A percentile compares a stretch with the other conserved stretches of the same genome.
These are phyloP conservation scores for Tethya wilhelma DNA, from an alignment of 37 sponge, comb jelly and placozoan species.

Conservation along the genomic window DNA sequence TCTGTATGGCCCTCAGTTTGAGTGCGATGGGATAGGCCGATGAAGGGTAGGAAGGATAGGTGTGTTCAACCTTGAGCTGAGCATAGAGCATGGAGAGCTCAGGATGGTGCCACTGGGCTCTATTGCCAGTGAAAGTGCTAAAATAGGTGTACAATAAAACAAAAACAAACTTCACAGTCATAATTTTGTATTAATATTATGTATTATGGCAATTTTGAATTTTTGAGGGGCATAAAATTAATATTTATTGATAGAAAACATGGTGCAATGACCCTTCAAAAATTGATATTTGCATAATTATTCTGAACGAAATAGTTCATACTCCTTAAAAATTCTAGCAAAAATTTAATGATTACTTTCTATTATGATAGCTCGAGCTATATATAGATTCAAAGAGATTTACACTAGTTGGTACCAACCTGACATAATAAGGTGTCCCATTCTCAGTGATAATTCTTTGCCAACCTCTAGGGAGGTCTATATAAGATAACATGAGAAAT, in stretches of 20 bases:
- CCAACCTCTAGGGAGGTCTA: conserved; percentile 74
- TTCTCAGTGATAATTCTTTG: conserved; percentile 31
- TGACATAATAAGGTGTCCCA: conserved; percentile 44
- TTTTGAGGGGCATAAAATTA: too few species aligned
- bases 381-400: too few species aligned
- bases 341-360: too few species aligned
- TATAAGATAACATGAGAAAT: neutral
- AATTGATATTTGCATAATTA: too few species aligned
- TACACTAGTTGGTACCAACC: conserved; percentile 26
- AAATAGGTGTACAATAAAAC: neutral
- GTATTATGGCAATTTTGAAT: too few species aligned
- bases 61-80: conserved; percentile 6
- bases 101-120: conserved; percentile 66
- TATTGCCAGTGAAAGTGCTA: conserved; percentile 13
- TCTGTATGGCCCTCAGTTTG: conserved; percentile 66
- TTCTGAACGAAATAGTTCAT: too few species aligned
- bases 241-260: neutral
- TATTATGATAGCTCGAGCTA: too few species aligned
- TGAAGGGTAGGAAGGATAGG: conserved; percentile 31
- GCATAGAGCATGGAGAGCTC: conserved; percentile 32
- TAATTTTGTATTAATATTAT: too few species aligned
- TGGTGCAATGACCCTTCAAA: neutral
- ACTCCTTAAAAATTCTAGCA: too few species aligned
- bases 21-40: conserved; percentile 58
- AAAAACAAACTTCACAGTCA: neutral